Conservation (phyloP, 2,797 vertebrate genomes). For the Cygnus olor region DNA sequence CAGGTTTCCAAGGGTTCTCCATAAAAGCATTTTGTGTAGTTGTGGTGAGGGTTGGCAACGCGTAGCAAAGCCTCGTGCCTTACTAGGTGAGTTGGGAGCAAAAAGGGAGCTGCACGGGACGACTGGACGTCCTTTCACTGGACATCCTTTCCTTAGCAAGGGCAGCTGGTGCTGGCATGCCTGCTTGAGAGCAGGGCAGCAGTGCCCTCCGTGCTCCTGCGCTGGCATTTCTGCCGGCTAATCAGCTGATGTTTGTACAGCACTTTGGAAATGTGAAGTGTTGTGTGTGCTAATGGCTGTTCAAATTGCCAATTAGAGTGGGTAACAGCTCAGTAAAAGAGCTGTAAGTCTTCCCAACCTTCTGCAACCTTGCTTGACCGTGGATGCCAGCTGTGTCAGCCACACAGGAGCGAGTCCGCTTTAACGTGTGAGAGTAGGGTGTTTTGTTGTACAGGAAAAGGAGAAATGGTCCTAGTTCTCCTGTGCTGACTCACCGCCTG, state of each 20-base stretch:
- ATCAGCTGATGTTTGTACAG: background rate
- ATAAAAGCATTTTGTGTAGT: accelerated
- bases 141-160: background rate
- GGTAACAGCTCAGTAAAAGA: background rate
- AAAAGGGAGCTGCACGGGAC: background rate
- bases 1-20: too few species aligned
- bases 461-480: background rate
- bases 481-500: background rate
- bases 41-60: accelerated
- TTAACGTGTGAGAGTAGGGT: accelerated
- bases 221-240: background rate
- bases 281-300: background rate
- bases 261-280: background rate
- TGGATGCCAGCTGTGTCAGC: accelerated
- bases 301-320: slow-evolving; percentile 25
- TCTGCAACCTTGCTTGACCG: background rate
- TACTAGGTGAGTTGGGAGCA: background rate
- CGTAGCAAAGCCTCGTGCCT: background rate
- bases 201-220: too few species aligned
- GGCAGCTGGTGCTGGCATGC: background rate
- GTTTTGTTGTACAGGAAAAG: background rate
- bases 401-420: accelerated
- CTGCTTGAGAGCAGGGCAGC: background rate
- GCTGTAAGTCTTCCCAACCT: background rate
- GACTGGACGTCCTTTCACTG: accelerated